Conservation (phyloP, 2,113 vertebrate genomes). For the Indri indri region DNA sequence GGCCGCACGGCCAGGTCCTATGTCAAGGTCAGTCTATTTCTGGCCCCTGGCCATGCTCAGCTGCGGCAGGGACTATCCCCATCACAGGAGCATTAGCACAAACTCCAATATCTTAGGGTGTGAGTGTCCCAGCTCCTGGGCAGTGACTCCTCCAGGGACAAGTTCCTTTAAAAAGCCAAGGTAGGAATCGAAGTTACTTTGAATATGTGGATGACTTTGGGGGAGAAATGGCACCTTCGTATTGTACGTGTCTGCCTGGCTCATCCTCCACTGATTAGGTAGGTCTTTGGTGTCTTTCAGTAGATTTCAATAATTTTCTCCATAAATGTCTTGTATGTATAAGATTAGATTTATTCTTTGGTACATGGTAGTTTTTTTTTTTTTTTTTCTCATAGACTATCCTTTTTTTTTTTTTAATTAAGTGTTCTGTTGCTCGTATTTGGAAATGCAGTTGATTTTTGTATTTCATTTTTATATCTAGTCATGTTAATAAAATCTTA, state of each 20-base stretch:
- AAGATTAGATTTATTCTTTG: neutral
- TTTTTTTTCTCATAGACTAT: neutral
- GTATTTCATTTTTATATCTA: neutral
- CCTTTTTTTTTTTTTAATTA: neutral
- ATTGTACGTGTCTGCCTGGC: neutral
- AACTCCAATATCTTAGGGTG: neutral
- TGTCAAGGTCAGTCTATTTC: neutral
- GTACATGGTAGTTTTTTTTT: neutral
- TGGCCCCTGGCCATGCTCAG: neutral
- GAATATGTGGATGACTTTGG: neutral
- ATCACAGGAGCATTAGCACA: neutral
- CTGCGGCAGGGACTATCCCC: fast-evolving
- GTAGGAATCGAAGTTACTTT: too few relatives aligned
- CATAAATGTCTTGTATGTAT: neutral
- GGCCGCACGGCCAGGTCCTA: fast-evolving
- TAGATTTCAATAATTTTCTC: neutral
- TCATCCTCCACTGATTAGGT: fast-evolving
- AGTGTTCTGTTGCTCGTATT: neutral
- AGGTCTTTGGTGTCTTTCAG: neutral
- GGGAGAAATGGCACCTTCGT: neutral
- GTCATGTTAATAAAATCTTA: neutral
- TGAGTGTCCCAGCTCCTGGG: neutral
- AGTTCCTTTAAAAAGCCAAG: neutral
- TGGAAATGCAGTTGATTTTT: neutral
- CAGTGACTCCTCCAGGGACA: neutral